Conservation (phyloP, 2,113 vertebrate species). For the Chiloscyllium plagiosum region DNA sequence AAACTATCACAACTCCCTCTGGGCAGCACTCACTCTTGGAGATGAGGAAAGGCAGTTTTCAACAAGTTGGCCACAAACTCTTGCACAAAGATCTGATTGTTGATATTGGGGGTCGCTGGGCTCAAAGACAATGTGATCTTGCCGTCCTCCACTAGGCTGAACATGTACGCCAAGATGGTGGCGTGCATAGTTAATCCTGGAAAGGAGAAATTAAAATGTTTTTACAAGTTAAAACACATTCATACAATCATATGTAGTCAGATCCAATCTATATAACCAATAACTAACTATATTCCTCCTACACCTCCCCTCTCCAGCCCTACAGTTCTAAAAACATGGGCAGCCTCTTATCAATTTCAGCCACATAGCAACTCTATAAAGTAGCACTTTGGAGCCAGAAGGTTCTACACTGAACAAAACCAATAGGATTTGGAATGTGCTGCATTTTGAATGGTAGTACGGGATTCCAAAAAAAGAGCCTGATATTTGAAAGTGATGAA, state of each 20-base stretch:
- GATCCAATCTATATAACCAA: background rate
- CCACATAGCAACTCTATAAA: background rate
- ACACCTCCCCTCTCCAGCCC: background rate
- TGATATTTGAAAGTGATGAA: too few relatives aligned
- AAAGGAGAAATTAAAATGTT: constrained; percentile 19
- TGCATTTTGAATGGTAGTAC: too few relatives aligned
- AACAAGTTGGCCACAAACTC: constrained; percentile 97
- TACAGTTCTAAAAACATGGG: background rate
- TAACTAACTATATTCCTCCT: background rate
- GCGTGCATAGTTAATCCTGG: constrained; percentile 97
- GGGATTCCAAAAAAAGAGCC: too few relatives aligned
- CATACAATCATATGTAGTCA: background rate
- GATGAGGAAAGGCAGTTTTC: constrained; percentile 93
- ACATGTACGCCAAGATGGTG: constrained; percentile 98
- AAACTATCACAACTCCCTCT: background rate
- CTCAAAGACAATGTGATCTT: constrained; percentile 85
- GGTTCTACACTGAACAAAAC: too few relatives aligned
- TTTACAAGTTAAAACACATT: background rate
- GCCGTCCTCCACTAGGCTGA: constrained; percentile 96
- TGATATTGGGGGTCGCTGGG: constrained; percentile 68
- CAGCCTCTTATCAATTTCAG: background rate
- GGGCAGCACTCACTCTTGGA: constrained; percentile 81
- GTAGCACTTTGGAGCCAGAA: background rate
- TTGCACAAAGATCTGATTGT: constrained; percentile 93
- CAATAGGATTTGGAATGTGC: too few relatives aligned